A percentile compares a stretch with the other conserved stretches of the same genome.
phyloP scores from a whole-genome alignment of 2,888 invertebrate genomes.

The Glyphotaelius pellucidus region DNA sequence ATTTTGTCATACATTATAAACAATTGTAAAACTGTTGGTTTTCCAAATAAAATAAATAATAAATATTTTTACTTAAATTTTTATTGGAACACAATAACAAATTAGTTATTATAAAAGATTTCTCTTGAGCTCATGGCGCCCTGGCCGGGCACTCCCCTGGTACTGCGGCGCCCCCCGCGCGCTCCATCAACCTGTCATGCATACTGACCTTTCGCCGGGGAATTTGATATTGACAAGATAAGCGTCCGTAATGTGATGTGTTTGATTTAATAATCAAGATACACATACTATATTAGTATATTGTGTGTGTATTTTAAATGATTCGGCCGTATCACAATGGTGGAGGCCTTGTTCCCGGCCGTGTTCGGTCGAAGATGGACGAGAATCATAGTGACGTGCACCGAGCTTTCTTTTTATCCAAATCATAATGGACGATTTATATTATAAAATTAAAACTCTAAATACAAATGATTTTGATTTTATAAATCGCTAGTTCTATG shows the following conservation, averaged over 20 bases:
- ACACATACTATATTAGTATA: slow-evolving; percentile 51
- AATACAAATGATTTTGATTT: too few species aligned
- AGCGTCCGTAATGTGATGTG: slow-evolving; percentile 79
- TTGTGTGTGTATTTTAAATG: slow-evolving; percentile 55
- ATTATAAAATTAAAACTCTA: too few species aligned
- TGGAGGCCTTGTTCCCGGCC: slow-evolving; percentile 11
- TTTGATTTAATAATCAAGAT: slow-evolving; percentile 80
- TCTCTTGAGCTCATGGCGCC: background rate
- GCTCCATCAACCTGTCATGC: slow-evolving; percentile 58
- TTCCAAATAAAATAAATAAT: too few species aligned
- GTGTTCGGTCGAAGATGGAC: background rate
- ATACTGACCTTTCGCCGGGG: slow-evolving; percentile 60
- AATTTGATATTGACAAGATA: slow-evolving; percentile 66
- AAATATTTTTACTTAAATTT: background rate
- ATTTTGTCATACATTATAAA: too few species aligned
- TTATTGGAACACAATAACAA: background rate
- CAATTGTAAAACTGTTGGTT: too few species aligned
- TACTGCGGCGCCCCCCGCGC: slow-evolving; percentile 25
- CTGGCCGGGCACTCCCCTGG: slow-evolving; percentile 10
- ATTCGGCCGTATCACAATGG: slow-evolving; percentile 45
- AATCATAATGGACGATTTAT: background rate
- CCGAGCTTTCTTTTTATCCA: background rate
- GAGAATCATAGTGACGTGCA: background rate
- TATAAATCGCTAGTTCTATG: too few species aligned
- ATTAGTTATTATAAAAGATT: background rate